A percentile compares a stretch with the other conserved stretches of the same genome.
Evolutionary conservation across 2,888 invertebrate species (phyloP).

Genomic region (Drosophila emarginata): DNA sequence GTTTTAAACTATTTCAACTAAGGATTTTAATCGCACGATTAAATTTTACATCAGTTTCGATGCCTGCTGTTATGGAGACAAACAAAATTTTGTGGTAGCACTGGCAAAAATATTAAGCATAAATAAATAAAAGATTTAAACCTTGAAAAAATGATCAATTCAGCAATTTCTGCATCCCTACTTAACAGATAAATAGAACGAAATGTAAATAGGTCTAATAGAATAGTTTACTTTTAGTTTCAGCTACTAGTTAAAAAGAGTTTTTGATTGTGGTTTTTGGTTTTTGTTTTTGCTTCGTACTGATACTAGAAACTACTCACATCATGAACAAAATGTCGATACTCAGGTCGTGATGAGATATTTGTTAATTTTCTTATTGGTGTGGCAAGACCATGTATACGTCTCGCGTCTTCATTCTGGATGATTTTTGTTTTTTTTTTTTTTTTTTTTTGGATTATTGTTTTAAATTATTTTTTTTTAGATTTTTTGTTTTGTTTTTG

Average conservation of each 20-base stretch:
- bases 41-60: too few relatives aligned
- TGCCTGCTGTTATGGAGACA: too few relatives aligned
- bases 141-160: neutral
- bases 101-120: neutral
- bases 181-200: slow-evolving; percentile 11
- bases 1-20: too few relatives aligned
- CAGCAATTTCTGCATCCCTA: neutral
- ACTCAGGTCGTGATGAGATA: slow-evolving; percentile 83
- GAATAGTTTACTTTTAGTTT: slow-evolving; percentile 23
- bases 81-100: too few relatives aligned
- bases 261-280: slow-evolving; percentile 23
- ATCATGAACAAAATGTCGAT: slow-evolving; percentile 83
- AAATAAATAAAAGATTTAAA: neutral
- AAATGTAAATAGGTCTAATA: slow-evolving; percentile 21
- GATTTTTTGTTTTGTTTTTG: slow-evolving; percentile 40
- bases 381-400: slow-evolving; percentile 83
- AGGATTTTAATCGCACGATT: too few relatives aligned
- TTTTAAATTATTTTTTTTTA: slow-evolving; percentile 34
- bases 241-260: slow-evolving; percentile 47
- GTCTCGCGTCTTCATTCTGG: slow-evolving; percentile 83
- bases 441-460: slow-evolving; percentile 69
- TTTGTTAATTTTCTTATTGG: slow-evolving; percentile 83
- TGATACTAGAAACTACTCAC: slow-evolving; percentile 81
- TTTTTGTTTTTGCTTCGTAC: slow-evolving; percentile 46
- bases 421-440: slow-evolving; percentile 78